phyloP scores from a whole-genome alignment of 2,113 vertebrate genomes.

The Dipodomys spectabilis region DNA sequence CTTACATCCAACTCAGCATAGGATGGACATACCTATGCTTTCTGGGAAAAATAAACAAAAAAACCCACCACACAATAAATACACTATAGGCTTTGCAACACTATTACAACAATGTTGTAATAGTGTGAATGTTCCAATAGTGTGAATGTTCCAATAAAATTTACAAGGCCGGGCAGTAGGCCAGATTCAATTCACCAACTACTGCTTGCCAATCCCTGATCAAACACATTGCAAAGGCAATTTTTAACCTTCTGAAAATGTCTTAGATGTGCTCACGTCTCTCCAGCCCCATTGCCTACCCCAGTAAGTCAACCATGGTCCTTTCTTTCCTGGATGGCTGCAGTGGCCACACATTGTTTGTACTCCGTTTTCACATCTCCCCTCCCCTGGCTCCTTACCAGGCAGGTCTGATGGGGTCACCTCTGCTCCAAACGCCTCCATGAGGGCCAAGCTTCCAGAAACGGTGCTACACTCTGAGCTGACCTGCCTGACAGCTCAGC shows the following conservation, averaged over 20 bases:
- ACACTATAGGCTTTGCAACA: neutral
- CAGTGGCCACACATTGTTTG: accelerated
- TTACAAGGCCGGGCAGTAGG: neutral
- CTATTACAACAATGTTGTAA: too few species aligned
- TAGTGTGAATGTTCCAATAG: accelerated
- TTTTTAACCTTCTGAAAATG: neutral
- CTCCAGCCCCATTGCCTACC: accelerated
- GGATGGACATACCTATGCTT: neutral
- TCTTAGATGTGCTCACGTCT: neutral
- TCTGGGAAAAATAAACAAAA: neutral
- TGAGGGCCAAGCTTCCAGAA: neutral
- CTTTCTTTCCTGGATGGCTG: neutral
- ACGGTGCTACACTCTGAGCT: neutral
- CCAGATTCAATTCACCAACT: neutral
- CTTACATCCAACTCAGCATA: neutral
- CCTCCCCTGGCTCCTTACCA: neutral
- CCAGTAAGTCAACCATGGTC: accelerated
- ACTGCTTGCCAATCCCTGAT: neutral
- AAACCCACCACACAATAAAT: neutral
- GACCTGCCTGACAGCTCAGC: neutral
- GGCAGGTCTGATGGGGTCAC: neutral
- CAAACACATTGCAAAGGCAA: neutral
- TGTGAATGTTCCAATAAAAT: neutral
- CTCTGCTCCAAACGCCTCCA: neutral
- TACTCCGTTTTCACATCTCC: neutral